Evolutionary conservation across 1,140 invertebrate genomes (phyloP), one percentile per base, ranked within the genome.

Genomic region (Littorina saxatilis): DNA sequence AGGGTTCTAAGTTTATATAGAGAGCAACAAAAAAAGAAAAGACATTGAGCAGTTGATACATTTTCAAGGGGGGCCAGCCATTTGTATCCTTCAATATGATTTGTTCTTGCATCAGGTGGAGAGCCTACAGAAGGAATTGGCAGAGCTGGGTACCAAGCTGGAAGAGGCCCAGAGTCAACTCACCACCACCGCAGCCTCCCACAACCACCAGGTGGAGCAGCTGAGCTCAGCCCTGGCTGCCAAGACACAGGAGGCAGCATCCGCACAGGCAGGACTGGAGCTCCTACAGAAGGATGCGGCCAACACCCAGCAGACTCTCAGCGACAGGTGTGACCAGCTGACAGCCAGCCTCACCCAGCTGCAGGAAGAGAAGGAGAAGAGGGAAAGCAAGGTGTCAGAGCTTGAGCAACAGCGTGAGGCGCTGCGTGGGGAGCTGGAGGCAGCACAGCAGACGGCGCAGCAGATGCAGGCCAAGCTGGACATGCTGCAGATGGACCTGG

Each of bases 401-500:
- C 55, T 52, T 32, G 72, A 80, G 39, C 35, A 32, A 32, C 79
- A 84, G 58, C 79, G 61, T 29, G 76, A 79, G 20, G 72, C n/a
- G 2, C 39, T 85, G n/a, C 4, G 39, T 20, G n/a, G 15, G 23
- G 80, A 85, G 39, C 17, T 82, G 47, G 29, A 63, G 4, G 63
- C 63, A 29, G 39, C 84, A 29, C 81, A 40, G 43, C 75, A 83
- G 7, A 80, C 43, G 5, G 50, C 58, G n/a, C 79, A 83, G 61
- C 76, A 86, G 55, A 81, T 86, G 79, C 81, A 85, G 73, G 72
- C 84, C 17, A 87, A 85, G 79, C 50, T 84, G 52, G 87, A 87
- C 39, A 87, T 85, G 83, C 61, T 87, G 58, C 87, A 87, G 80
- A 87, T 87, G 87, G 87, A 87, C 74, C 70, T 87, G 32, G 87